phyloP scores from a whole-genome alignment of 1,140 invertebrate genomes.

The Drosophila teissieri region DNA sequence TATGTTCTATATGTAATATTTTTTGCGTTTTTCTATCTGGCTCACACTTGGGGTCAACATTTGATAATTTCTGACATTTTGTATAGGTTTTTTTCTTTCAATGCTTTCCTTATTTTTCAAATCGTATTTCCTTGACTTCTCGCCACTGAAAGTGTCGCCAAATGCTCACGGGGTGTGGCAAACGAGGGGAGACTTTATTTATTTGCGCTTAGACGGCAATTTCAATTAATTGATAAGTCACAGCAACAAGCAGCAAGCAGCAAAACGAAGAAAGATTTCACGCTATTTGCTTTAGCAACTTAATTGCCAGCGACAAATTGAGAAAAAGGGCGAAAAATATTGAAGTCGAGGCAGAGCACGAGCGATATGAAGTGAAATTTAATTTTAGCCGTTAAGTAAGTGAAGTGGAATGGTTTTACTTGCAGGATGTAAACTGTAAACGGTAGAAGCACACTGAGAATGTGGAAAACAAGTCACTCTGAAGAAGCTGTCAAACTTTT shows the following conservation, averaged over 20 bases:
- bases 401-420: too few species aligned
- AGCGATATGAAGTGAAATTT: neutral
- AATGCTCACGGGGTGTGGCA: slow-evolving; percentile 23
- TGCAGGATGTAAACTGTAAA: too few species aligned
- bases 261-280: slow-evolving; percentile 54
- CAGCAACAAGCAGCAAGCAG: slow-evolving; percentile 23
- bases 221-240: slow-evolving; percentile 82
- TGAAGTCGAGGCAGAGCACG: slow-evolving; percentile 5
- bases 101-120: slow-evolving; percentile 5
- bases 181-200: slow-evolving; percentile 61
- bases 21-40: neutral
- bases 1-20: neutral
- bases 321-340: slow-evolving; percentile 15
- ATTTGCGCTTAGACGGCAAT: slow-evolving; percentile 79
- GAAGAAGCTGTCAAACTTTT: neutral
- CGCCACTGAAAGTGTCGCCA: slow-evolving; percentile 42
- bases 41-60: slow-evolving; percentile 18
- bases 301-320: slow-evolving; percentile 77
- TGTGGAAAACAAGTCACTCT: neutral
- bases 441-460: too few species aligned
- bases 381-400: slow-evolving; percentile 6
- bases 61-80: slow-evolving; percentile 42
- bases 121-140: slow-evolving; percentile 18
- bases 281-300: slow-evolving; percentile 66
- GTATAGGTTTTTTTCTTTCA: slow-evolving; percentile 25